Base-by-base conservation (phyloP, 2,113 vertebrate genomes). In the Corythoichthys intestinalis region DNA sequence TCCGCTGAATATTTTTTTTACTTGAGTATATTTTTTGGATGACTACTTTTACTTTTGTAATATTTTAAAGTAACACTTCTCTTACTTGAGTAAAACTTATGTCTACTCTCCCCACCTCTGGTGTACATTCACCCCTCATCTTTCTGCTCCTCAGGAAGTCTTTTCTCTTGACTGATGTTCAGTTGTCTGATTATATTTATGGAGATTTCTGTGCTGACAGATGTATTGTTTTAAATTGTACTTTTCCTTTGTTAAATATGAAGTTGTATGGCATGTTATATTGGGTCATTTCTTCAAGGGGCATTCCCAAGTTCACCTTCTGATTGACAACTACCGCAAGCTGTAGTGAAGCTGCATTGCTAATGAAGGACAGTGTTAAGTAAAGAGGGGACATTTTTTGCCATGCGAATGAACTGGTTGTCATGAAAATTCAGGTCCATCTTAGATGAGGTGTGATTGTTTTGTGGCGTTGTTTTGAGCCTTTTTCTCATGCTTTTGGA, bases 141-240 rank as follows among this genome's bases (percentile, higher is more conserved):
- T 91, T 91, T 85, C 90, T 89, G 81, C 75, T 85, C 75, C 67
- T 59, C 88, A 77, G 89, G 88, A 88, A 89, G 85, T 83, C 84
- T 80, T 80, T 78, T 86, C 82, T 50, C 44, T 52, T 28, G 88
- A 92, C 91, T 92, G 91, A 92, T 52, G 71, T 92, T 92, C 91
- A 92, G 90, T 91, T 91, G 85, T 87, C 80, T 84, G 65, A 76
- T 52, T 81, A 86, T 91, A 88, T 89, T 90, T 81, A 87, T 87
- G 81, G 82, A 88, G 74, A 87, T 85, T 86, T 88, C 86, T 87
- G 82, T 88, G 84, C 80, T 84, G 85, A 87, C 89, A 91, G 87
- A 90, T 86, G 85, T 89, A 81, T 81, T 78, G 82, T 88, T 88
- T 28, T 88, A 82, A 85, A 85, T 74, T 64, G 81, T 85, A 70